These are phyloP conservation scores for Hypanus sabinus DNA, from an alignment of 2,113 vertebrate genomes.

Conservation along the genomic window DNA sequence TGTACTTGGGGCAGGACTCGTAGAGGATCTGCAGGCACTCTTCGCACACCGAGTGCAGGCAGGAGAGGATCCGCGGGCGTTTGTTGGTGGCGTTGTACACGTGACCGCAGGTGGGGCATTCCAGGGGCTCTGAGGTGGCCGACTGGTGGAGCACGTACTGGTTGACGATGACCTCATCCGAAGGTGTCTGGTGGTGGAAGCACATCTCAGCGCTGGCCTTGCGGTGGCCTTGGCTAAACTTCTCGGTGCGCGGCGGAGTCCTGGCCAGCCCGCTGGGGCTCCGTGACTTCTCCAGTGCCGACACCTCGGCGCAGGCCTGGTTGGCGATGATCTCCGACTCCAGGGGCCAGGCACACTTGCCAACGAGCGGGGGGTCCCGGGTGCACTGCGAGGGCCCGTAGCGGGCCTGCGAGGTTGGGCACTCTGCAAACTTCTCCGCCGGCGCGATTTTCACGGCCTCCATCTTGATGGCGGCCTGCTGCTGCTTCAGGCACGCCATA, in stretches of 20 bases:
- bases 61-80: conserved; percentile 90
- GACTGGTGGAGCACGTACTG: conserved; percentile 80
- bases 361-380: conserved; percentile 67
- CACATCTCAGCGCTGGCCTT: conserved; percentile 84
- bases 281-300: conserved; percentile 48
- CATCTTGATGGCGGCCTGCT: conserved; percentile 94
- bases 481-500: conserved; percentile 96
- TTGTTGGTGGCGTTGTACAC: conserved; percentile 91
- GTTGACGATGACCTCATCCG: conserved; percentile 91
- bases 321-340: conserved; percentile 95
- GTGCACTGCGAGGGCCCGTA: conserved; percentile 60
- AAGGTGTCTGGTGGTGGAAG: conserved; percentile 75
- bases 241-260: conserved; percentile 69
- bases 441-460: conserved; percentile 96
- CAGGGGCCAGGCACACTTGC: conserved; percentile 73
- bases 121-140: conserved; percentile 78
- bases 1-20: conserved; percentile 97
- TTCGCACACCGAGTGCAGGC: conserved; percentile 95
- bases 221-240: conserved; percentile 72
- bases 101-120: conserved; percentile 95
- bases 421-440: conserved; percentile 87
- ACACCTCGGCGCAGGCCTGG: conserved; percentile 78
- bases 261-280: conserved; percentile 56
- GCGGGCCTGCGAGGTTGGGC: conserved; percentile 53
- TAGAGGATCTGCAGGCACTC: conserved; percentile 98